Base-by-base conservation (phyloP, 2,113 vertebrate species). In the Calidris pygmaea region DNA sequence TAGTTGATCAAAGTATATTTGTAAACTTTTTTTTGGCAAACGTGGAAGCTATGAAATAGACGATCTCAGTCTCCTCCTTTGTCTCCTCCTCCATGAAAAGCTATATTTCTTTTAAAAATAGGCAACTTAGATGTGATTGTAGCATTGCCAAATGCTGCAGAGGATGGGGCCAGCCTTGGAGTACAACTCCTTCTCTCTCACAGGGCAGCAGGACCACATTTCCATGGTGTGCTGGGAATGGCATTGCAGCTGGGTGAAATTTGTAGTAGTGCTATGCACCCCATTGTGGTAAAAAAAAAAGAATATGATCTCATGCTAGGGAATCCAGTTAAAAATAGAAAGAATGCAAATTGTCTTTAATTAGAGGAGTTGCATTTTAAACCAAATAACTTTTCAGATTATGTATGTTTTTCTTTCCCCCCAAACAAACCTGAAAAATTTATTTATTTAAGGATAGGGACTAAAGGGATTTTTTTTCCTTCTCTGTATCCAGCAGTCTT, bases 121-220 rank as follows among this genome's bases (percentile, higher is more conserved):
- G 23, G 8, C 50, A 27, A 7, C 0, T 0, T 66, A 14, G 14
- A 1, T 26, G 35, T 32, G 5, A 4, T 11, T 27, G 34, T 74
- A 77, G 41, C 52, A 6, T 39, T 94, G 65, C 41, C 84, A 89
- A 50, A 14, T 8, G 6, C 55, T 59, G n/a, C 0, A 0, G 87
- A 77, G 77, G n/a, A 77, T 63, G 73, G 56, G 22, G 20, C 47
- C 19, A 74, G 56, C 60, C 73, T 66, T 62, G 76, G 73, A 83
- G 32, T 45, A 18, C 27, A n/a, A 2, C 34, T 41, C 1, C 1
- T 65, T 63, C 0, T 1, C n/a, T 56, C 89, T 94, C 58, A 4
- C n/a, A 20, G 89, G 58, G 67, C 0, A 2, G 63, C 55, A 70
- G 80, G 35, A 80, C 80, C 87, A 74, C 56, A 4, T 32, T 71